A percentile compares a stretch with the other conserved stretches of the same genome.
Conservation (phyloP, 1,140 invertebrate species). For the Pseudomyrmex pallidus region DNA sequence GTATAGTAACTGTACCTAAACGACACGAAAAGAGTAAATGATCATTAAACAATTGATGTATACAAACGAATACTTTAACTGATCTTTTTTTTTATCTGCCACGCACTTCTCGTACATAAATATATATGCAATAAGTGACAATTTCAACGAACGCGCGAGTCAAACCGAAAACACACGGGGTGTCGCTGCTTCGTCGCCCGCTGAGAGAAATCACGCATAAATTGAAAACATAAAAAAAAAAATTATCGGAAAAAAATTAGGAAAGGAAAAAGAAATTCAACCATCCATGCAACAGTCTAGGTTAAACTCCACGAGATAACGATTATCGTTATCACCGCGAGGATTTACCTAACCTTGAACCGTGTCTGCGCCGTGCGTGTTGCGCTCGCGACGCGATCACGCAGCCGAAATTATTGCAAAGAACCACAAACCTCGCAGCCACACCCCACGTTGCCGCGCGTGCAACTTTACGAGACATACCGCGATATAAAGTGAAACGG, state of each 20-base stretch:
- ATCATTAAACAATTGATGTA: neutral
- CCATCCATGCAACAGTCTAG: neutral
- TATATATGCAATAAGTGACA: neutral
- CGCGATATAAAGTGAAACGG: slow-evolving; percentile 20
- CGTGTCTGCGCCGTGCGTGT: neutral
- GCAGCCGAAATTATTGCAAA: slow-evolving; percentile 60
- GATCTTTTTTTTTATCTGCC: neutral
- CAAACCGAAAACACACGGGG: neutral
- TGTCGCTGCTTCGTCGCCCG: neutral
- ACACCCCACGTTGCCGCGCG: slow-evolving; percentile 65
- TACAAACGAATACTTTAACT: neutral
- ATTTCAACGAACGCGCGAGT: neutral
- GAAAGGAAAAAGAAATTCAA: neutral
- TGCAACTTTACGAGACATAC: slow-evolving; percentile 15
- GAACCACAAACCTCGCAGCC: slow-evolving; percentile 56
- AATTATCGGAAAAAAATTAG: neutral
- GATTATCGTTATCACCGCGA: slow-evolving; percentile 16
- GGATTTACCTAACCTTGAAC: slow-evolving; percentile 60
- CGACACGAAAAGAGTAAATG: neutral
- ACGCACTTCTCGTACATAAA: neutral
- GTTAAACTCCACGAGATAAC: neutral
- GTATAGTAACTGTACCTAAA: slow-evolving; percentile 33
- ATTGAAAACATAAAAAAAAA: no score
- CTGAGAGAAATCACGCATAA: neutral
- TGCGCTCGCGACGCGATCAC: slow-evolving; percentile 35